Base-by-base conservation (phyloP, 2,888 invertebrate genomes). In the Melieria picta region DNA sequence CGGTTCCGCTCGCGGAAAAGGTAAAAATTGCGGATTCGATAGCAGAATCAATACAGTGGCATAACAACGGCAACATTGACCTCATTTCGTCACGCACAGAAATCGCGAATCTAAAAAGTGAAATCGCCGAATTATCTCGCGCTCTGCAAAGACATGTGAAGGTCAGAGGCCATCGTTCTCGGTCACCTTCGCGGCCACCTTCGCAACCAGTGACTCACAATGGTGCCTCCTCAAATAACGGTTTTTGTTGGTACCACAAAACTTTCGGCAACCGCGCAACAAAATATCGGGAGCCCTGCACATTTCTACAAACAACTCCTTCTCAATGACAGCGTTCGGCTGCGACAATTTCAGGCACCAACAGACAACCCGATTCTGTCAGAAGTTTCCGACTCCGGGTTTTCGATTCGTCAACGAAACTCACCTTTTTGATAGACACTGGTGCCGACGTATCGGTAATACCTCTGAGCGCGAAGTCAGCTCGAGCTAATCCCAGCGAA, bases 351-450 rank as follows among this genome's bases (percentile, higher is more conserved):
- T 52, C 30, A 48, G 63, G 63, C 13, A 3, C 30, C 42, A 11
- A 50, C 30, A 64, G 50, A 48, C 11, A 64, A 50, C 50, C 50
- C 50, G 50, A 50, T 9, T 7, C 42, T 11, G 48, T 30, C 30
- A 64, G 42, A 3, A 30, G 30, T 42, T 64, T 50, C 42, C 50
- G 64, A 43, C 42, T 52, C 52, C 52, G 55, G 30, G 52, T 42
- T 13, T 64, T 46, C 47, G 61, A 46, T 16, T 46, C 46, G 4
- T 64, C 43, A 43, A 16, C 42, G 64, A 64, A 52, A 64, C 13
- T 71, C 10, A 75, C 69, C 50, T 76, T 73, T 64, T 55, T 73
- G 6, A 50, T 74, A 5, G 72, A 72, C 48, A 76, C 69, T 5
- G 73, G 71, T 7, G 72, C 66, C 9, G 69, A 75, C 50, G 52